Base-by-base conservation (phyloP, 2,113 vertebrate species). In the Dromiciops gliroides region DNA sequence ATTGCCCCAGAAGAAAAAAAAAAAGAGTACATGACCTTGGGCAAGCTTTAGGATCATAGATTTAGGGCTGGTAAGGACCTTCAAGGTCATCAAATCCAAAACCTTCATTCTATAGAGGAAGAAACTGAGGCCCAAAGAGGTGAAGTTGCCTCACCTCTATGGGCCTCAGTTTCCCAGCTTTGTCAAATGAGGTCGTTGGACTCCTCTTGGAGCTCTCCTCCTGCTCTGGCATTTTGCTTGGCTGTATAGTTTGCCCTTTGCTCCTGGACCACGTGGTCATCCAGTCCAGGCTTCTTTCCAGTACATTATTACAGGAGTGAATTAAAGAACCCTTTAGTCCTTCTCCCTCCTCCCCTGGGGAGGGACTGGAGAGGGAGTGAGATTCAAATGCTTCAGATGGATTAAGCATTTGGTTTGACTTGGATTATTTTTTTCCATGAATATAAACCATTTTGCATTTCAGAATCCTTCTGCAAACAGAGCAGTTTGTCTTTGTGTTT, bases 401-500 rank as follows among this genome's bases (percentile, higher is more conserved):
- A 97, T 97, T 96, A 96, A 97, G 88, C 96, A 47, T 89, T 96
- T 94, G 48, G 53, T 97, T 98, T 98, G 97, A 90, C 97, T 95
- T 10, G 96, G 97, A 98, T 98, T 97, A 91, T 97, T 96, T 97
- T 98, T 98, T 95, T 53, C 97, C 50, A 93, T 98, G 99, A 98
- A 98, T 99, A 98, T 98, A 97, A 98, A 97, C 98, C 98, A 98
- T 97, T 98, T 98, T 97, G 97, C 98, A 97, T 99, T 99, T 98
- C 99, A 98, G 98, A 99, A 97, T 98, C 99, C 98, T 98, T 97
- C 96, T 98, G 99, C 99, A 99, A 99, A 99, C 99, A 99, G 99
- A 99, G 99, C 99, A 99, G 99, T 99, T 98, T 99, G 99, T 99
- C 99, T 99, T 99, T 98, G 98, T 99, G 99, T 99, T 99, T 99